These are phyloP conservation scores for Cheilosia pagana DNA, from an alignment of 2,888 invertebrate genomes.

Conservation along the genomic window DNA sequence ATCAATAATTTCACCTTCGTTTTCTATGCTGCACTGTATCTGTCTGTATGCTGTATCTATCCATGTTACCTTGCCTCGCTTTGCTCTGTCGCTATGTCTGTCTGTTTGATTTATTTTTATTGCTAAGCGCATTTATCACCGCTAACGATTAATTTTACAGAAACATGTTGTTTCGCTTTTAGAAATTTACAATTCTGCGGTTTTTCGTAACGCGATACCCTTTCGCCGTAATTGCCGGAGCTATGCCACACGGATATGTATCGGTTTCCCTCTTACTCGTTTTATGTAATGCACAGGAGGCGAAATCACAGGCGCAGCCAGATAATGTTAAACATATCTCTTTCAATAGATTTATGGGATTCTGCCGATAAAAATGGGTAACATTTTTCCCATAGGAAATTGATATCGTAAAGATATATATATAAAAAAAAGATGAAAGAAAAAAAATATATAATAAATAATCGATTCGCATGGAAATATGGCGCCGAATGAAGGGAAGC, in stretches of 20 bases:
- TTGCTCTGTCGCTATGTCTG: conserved; percentile 12
- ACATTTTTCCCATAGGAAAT: conserved; percentile 56
- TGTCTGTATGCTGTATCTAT: not conserved
- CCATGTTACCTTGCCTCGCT: too few relatives aligned
- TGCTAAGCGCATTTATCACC: conserved; percentile 63
- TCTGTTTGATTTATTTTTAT: conserved; percentile 53
- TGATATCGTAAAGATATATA: conserved; percentile 53
- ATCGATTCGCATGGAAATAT: conserved; percentile 40
- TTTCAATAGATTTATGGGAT: conserved; percentile 69
- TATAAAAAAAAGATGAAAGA: conserved; percentile 16
- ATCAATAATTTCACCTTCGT: conserved; percentile 34
- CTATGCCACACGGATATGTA: conserved; percentile 13
- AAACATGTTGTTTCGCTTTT: conserved; percentile 57
- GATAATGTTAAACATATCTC: conserved; percentile 66
- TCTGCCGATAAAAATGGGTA: conserved; percentile 40
- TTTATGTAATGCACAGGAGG: conserved; percentile 15
- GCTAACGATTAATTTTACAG: conserved; percentile 67
- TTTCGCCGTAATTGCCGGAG: conserved; percentile 50
- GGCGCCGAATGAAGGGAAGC: not conserved
- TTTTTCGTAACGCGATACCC: conserved; percentile 57
- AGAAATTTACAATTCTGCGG: conserved; percentile 63
- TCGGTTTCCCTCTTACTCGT: conserved; percentile 13
- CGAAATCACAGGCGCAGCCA: not conserved
- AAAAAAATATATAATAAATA: conserved; percentile 26
- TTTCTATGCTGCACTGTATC: conserved; percentile 2